A percentile compares a stretch with the other conserved stretches of the same genome.
Evolutionary conservation across 2,888 invertebrate species (phyloP).

Genomic region (Phragmatobia fuliginosa): DNA sequence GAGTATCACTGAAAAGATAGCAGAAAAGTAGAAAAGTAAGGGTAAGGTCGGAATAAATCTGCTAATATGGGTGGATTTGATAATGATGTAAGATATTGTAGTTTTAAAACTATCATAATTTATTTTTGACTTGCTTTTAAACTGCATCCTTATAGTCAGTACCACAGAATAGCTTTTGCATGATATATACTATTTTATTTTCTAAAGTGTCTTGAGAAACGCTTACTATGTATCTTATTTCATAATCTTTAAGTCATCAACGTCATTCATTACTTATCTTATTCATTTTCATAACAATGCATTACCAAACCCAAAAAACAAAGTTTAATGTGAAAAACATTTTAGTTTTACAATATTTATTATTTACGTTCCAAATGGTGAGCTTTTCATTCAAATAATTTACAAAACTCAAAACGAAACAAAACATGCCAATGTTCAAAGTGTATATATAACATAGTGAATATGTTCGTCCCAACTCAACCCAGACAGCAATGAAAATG

Average conservation of each 20-base stretch:
- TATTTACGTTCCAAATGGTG: neutral
- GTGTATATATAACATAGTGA: slow-evolving; percentile 11
- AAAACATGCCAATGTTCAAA: neutral
- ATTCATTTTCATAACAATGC: neutral
- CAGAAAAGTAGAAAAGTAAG: neutral
- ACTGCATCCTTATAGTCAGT: neutral
- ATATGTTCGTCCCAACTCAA: slow-evolving; percentile 50
- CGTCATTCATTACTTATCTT: neutral
- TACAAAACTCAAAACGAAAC: neutral
- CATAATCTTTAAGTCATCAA: neutral
- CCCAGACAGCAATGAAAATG: slow-evolving; percentile 48
- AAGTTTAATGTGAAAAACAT: neutral
- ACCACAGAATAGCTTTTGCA: too few species aligned
- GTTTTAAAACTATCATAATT: neutral
- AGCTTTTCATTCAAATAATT: neutral
- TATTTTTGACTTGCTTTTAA: neutral
- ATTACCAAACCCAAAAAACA: neutral
- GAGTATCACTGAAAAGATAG: neutral
- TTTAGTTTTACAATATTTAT: neutral
- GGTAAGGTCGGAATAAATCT: neutral
- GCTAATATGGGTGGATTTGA: neutral
- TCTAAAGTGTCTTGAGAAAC: neutral
- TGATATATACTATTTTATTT: neutral
- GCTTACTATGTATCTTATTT: neutral
- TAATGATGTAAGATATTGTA: neutral